Percentiles rank a stretch among this genome's conserved stretches.
Conservation (phyloP, 1,140 invertebrate genomes). For the Triops longicaudatus region DNA sequence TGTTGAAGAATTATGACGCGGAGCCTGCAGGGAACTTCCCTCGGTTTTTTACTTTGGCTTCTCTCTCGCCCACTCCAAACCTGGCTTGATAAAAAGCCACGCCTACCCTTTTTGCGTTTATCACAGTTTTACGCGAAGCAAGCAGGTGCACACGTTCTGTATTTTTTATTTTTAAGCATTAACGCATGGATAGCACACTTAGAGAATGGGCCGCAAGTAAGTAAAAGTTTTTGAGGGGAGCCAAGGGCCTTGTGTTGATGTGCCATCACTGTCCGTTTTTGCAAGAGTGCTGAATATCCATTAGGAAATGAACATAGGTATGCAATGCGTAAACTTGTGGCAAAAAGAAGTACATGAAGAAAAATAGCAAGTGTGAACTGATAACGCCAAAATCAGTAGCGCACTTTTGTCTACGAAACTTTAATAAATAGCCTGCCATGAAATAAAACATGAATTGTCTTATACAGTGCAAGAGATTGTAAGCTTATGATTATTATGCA, state of each 20-base stretch:
- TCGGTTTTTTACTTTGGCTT: background rate
- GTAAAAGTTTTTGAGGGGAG: background rate
- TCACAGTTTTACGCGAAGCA: background rate
- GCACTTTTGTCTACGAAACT: too few relatives aligned
- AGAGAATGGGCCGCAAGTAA: background rate
- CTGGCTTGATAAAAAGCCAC: background rate
- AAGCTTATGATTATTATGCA: too few relatives aligned
- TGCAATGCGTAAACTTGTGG: background rate
- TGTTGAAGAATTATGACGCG: background rate
- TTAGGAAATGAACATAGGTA: background rate
- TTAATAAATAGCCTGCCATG: too few relatives aligned
- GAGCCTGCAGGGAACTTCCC: conserved; percentile 9
- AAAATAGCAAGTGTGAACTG: too few relatives aligned
- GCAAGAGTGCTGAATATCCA: background rate
- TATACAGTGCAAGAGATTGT: too few relatives aligned
- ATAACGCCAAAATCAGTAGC: too few relatives aligned
- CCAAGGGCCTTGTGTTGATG: background rate
- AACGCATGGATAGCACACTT: background rate
- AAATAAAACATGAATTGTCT: too few relatives aligned
- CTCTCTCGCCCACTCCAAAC: conserved; percentile 1
- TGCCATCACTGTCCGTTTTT: background rate
- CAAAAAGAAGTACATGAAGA: background rate
- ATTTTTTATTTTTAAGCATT: background rate
- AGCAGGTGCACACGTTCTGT: background rate
- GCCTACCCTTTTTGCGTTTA: conserved; percentile 7